Evolutionary conservation across 2,113 vertebrate species (phyloP), one percentile per base, ranked within the genome.

Genomic region (Rhinolophus sinicus): DNA sequence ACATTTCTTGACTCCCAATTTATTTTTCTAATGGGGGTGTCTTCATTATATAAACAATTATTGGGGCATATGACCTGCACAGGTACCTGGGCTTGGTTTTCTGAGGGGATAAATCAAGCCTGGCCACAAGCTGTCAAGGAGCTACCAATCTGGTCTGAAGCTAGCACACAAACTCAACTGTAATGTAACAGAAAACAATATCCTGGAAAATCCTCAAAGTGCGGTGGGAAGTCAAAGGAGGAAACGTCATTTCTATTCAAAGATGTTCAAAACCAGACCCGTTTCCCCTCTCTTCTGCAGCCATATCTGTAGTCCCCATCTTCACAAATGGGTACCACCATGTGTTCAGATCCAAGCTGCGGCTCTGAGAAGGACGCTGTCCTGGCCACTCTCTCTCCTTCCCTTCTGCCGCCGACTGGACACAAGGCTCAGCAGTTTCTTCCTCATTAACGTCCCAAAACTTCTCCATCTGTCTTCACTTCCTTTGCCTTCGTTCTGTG

Each of bases 371-470:
- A 56, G 58, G 44, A 33, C 4, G 8, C 22, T 15, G n/a, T 58
- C 28, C 19, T 22, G 18, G 4, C 83, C 10, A 2, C 26, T 1
- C 19, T 18, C 19, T 18, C 38, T 19, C 58, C 89, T 54, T 47
- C 6, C 52, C 11, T 14, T 18, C 40, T 33, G 19, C 21, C 7
- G 1, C 47, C 18, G 3, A 38, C 56, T 33, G 10, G 33, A 33
- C 76, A 35, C 12, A 3, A 13, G 54, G 18, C 58, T 77, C 67
- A 22, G 35, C 44, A 9, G 19, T 33, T 69, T 30, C 60, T 3
- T 19, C 18, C 19, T 54, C 60, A 8, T 4, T 3, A 14, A 4
- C 1, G 0, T 73, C 10, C 22, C 47, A 18, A 7, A 4, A 13
- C 38, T 6, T 50, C 24, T 77, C 44, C 33, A 33, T 52, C 64